Evolutionary conservation across 2,113 vertebrate genomes (phyloP).

Genomic region (Galbula dea): DNA sequence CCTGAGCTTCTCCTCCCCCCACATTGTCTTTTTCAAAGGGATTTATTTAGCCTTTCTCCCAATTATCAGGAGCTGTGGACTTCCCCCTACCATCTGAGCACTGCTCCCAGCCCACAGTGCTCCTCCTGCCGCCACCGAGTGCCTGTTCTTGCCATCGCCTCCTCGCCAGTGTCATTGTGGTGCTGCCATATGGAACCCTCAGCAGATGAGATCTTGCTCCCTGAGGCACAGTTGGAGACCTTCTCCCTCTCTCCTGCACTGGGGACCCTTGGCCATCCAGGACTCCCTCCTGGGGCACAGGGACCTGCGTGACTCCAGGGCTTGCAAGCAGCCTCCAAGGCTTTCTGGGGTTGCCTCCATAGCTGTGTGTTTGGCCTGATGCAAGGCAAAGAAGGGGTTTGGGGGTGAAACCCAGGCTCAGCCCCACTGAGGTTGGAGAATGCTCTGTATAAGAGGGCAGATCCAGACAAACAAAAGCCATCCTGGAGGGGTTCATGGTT

Average conservation of each 20-base stretch:
- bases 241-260: background rate
- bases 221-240: background rate
- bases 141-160: conserved; percentile 11
- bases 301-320: background rate
- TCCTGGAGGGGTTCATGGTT: background rate
- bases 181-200: background rate
- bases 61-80: background rate
- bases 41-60: background rate
- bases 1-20: background rate
- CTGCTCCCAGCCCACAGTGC: background rate
- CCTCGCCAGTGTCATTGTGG: background rate
- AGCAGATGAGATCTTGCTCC: rapidly evolving
- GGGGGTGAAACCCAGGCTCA: background rate
- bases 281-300: rapidly evolving
- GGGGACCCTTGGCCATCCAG: background rate
- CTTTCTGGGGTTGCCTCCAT: background rate
- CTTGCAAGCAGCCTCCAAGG: background rate
- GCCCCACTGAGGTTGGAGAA: background rate
- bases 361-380: rapidly evolving
- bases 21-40: background rate
- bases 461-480: background rate
- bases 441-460: background rate
- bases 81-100: background rate
- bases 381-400: background rate
- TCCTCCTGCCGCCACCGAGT: background rate